Evolutionary conservation across 2,797 vertebrate genomes (phyloP).

Genomic region (Nothura maculosa): DNA sequence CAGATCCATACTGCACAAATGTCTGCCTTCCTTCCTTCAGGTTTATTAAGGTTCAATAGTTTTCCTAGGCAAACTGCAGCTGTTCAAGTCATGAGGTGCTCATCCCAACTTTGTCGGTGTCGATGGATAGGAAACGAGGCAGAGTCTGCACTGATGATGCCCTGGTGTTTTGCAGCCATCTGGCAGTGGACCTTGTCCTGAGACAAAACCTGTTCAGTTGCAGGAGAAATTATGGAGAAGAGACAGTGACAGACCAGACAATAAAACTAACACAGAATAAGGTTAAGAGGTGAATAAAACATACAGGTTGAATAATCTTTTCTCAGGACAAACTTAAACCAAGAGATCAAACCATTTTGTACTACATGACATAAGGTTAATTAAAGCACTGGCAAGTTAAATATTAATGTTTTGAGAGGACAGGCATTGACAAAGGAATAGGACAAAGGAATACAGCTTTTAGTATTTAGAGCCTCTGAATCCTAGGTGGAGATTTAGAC

Average conservation of each 20-base stretch:
- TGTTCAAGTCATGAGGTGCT: neutral
- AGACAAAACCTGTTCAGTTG: neutral
- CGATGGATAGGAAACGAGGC: neutral
- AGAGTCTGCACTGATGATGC: neutral
- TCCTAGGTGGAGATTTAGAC: neutral
- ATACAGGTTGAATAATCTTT: neutral
- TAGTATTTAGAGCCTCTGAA: neutral
- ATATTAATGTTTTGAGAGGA: neutral
- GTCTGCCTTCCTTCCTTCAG: neutral
- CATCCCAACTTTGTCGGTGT: too few relatives aligned
- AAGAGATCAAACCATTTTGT: neutral
- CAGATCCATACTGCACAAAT: neutral
- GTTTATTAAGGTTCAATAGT: neutral
- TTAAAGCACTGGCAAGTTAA: neutral
- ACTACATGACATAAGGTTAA: neutral
- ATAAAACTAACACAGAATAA: neutral
- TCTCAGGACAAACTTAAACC: neutral
- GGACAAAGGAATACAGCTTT: neutral
- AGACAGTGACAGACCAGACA: neutral
- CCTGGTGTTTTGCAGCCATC: neutral
- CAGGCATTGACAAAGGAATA: neutral
- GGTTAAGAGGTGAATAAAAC: neutral
- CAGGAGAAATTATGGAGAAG: neutral
- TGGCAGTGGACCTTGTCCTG: neutral
- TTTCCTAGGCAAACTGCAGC: neutral